Base-by-base conservation (phyloP, 1,140 invertebrate species). In the Fragariocoptes setiger region DNA sequence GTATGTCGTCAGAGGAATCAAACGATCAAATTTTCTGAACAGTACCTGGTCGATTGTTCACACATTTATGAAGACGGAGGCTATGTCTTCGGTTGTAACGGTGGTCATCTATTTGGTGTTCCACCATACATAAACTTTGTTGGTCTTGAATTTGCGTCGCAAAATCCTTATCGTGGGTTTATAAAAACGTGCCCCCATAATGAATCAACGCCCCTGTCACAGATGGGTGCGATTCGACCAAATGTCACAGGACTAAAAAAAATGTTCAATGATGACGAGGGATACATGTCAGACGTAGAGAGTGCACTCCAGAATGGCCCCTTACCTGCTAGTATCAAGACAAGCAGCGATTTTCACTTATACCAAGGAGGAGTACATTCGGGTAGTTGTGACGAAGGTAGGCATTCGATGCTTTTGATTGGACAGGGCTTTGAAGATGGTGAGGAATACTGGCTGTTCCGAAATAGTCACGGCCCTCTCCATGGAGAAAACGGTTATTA, bases 401-500 rank as follows among this genome's bases (percentile, higher is more conserved):
- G n/a, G 8, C 50, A 51, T 21, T 44, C 49, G 16, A 50, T 52
- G 3, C 36, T 52, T 17, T 50, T 47, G 16, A 50, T 52, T 25
- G 62, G 62, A 8, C 64, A 63, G 44, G 62, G 62, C 0, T 46
- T 42, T 4, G 25, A 31, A n/a, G 25, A 31, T n/a, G 52, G 53
- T 4, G 43, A 54, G 21, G 52, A 59, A 19, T 62, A 56, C 46
- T 62, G 57, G 57, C 42, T 62, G n/a, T 57, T 63, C 14, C 60
- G 61, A 42, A 63, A 63, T 48, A 46, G 46, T 12, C 52, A 50
- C 54, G 53, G 52, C 2, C 46, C 47, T 16, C 19, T 38, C 19
- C 68, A 65, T 65, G 65, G 65, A 41, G 53, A 59, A 13, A 37
- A 58, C 31, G 65, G 66, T 3, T 67, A 66, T n/a, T 31, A 31